Evolutionary conservation across 2,113 vertebrate genomes (phyloP).

Genomic region (Bothrops jararaca): DNA sequence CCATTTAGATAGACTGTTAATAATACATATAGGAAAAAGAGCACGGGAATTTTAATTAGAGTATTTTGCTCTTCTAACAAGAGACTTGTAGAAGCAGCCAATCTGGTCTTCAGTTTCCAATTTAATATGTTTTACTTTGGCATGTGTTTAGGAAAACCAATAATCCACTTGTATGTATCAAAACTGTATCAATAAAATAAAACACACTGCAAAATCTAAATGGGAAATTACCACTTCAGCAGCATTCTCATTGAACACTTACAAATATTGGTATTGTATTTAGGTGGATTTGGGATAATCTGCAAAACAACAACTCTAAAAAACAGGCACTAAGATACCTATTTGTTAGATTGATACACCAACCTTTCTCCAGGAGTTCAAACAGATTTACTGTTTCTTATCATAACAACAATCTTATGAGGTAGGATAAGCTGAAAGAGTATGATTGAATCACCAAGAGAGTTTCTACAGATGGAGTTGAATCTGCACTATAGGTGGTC

Average conservation of each 20-base stretch:
- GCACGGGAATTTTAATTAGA: background rate
- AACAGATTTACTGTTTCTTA: background rate
- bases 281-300: background rate
- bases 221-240: background rate
- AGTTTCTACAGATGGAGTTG: background rate
- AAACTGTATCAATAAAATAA: background rate
- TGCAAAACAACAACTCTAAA: background rate
- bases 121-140: slow-evolving; percentile 1
- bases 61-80: background rate
- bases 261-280: background rate
- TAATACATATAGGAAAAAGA: background rate
- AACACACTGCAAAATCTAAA: background rate
- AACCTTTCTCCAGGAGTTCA: background rate
- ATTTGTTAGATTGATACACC: background rate
- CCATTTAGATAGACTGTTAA: background rate
- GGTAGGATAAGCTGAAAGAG: background rate
- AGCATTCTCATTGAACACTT: background rate
- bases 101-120: background rate
- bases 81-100: background rate
- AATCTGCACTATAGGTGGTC: background rate
- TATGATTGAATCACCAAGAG: background rate
- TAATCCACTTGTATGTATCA: background rate
- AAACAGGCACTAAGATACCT: background rate
- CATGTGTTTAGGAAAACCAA: background rate
- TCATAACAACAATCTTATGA: background rate